phyloP scores from a whole-genome alignment of 2,113 vertebrate genomes.

The Amia ocellicauda region DNA sequence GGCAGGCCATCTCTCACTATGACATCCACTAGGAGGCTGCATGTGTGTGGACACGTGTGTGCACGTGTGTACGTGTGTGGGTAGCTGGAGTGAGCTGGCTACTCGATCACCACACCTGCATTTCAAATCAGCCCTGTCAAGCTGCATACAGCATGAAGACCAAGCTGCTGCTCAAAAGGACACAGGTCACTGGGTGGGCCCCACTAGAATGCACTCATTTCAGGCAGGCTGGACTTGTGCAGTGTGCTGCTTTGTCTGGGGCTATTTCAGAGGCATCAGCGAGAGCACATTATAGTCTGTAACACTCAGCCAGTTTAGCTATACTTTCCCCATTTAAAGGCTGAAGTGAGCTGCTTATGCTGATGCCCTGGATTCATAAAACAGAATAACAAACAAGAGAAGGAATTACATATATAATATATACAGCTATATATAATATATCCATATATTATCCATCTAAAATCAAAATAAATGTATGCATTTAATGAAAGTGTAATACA shows the following conservation, averaged over 20 bases:
- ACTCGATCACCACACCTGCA: slow-evolving; percentile 75
- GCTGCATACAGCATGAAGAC: slow-evolving; percentile 76
- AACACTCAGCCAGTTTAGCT: too few relatives aligned
- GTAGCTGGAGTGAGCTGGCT: slow-evolving; percentile 59
- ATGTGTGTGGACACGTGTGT: slow-evolving; percentile 40
- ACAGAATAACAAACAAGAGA: too few relatives aligned
- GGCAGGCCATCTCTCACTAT: slow-evolving; percentile 80
- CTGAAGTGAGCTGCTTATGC: too few relatives aligned
- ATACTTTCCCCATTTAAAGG: too few relatives aligned
- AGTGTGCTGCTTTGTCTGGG: slow-evolving; percentile 69
- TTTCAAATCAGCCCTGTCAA: slow-evolving; percentile 78
- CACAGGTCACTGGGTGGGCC: slow-evolving; percentile 75
- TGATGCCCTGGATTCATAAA: too few relatives aligned
- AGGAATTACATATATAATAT: too few relatives aligned
- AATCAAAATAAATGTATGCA: too few relatives aligned
- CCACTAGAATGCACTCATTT: slow-evolving; percentile 79
- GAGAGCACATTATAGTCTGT: slow-evolving; percentile 82
- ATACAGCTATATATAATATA: too few relatives aligned
- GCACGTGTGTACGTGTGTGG: slow-evolving; percentile 37
- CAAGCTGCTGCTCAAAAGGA: slow-evolving; percentile 74
- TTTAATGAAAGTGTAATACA: too few relatives aligned
- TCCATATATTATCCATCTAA: too few relatives aligned
- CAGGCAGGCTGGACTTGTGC: slow-evolving; percentile 76
- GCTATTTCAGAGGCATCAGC: too few relatives aligned
- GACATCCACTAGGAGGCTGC: slow-evolving; percentile 72